A percentile compares a stretch with the other conserved stretches of the same genome.
Conservation (phyloP, 2,797 vertebrate genomes). For the Steatocranus sp. region DNA sequence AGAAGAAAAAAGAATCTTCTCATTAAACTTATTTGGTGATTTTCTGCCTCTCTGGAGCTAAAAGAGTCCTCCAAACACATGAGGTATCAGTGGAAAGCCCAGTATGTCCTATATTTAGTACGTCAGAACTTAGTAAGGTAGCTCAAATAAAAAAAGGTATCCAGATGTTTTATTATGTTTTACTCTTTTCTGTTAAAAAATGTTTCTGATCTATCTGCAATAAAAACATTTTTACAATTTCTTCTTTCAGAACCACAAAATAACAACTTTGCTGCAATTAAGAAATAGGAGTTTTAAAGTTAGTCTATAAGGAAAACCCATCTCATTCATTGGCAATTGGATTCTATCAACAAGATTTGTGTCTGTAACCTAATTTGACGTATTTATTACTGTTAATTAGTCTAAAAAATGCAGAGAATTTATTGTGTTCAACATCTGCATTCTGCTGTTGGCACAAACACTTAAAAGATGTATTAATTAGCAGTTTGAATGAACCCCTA, state of each 20-base stretch:
- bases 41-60: fast-evolving
- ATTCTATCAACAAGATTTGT: neutral
- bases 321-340: neutral
- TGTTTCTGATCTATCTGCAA: neutral
- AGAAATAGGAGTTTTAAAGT: neutral
- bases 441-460: neutral
- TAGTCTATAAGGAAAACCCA: neutral
- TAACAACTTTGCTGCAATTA: neutral
- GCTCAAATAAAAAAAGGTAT: neutral
- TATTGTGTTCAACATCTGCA: neutral
- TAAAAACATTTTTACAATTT: neutral
- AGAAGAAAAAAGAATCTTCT: neutral
- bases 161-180: neutral
- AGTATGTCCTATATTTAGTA: neutral
- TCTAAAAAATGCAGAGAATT: neutral
- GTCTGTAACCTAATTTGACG: neutral
- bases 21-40: neutral
- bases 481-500: neutral
- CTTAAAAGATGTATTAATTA: neutral
- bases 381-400: neutral
- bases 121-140: neutral
- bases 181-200: neutral
- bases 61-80: neutral
- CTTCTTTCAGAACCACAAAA: neutral
- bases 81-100: neutral